phyloP scores from a whole-genome alignment of 2,113 vertebrate genomes.

The Phodopus roborovskii region DNA sequence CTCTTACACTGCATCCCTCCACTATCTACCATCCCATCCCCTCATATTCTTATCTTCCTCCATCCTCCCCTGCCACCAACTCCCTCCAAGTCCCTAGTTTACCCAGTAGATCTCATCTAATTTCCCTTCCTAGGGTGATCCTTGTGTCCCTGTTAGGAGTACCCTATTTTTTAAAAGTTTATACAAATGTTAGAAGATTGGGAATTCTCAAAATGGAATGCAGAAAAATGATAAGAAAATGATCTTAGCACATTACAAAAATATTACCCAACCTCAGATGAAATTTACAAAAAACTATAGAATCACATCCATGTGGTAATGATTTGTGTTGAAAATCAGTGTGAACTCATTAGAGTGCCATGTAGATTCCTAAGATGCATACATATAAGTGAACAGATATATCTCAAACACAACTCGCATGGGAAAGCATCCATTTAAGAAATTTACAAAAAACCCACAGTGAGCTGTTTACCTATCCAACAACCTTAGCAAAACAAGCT shows the following conservation, averaged over 20 bases:
- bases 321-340: neutral
- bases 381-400: neutral
- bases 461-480: neutral
- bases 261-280: neutral
- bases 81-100: no score
- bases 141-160: no score
- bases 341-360: neutral
- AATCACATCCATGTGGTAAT: neutral
- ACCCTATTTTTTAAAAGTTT: neutral
- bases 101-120: no score
- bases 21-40: no score
- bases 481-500: slow-evolving; percentile 4
- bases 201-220: neutral
- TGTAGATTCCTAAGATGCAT: neutral
- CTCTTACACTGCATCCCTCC: no score
- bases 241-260: neutral
- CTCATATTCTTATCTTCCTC: no score
- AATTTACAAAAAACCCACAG: neutral
- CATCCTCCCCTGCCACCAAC: no score
- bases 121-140: no score
- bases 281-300: neutral
- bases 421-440: neutral
- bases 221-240: neutral
- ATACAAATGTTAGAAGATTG: neutral
- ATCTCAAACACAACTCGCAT: neutral